phyloP scores from a whole-genome alignment of 2,113 vertebrate species.

The Plecturocebus donacophilus region DNA sequence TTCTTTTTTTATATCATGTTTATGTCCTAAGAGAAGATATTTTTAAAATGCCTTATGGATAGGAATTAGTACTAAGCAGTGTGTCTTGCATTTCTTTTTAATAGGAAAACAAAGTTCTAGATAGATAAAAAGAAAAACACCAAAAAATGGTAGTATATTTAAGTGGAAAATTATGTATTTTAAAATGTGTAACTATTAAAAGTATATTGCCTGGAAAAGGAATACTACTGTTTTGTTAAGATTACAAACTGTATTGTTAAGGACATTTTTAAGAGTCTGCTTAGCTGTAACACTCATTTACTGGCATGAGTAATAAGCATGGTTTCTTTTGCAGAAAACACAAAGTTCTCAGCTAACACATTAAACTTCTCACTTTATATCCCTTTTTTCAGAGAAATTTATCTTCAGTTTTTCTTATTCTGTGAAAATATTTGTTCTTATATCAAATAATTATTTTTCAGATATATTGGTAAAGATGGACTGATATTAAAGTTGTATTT shows the following conservation, averaged over 20 bases:
- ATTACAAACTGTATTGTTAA: neutral
- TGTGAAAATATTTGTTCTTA: conserved; percentile 64
- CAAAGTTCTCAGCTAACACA: conserved; percentile 34
- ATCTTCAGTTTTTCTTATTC: conserved; percentile 58
- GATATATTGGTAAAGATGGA: conserved; percentile 67
- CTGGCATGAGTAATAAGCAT: conserved; percentile 61
- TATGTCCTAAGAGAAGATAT: conserved; percentile 50
- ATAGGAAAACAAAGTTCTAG: conserved; percentile 61
- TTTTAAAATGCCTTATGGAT: conserved; percentile 54
- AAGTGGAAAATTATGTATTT: conserved; percentile 64
- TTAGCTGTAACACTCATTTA: neutral
- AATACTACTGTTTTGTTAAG: neutral
- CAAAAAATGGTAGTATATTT: conserved; percentile 67
- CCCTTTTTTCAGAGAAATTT: conserved; percentile 33
- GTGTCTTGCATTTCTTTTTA: conserved; percentile 49
- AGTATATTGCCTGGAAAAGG: conserved; percentile 41
- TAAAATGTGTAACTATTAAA: conserved; percentile 21
- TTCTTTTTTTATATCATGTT: conserved; percentile 61
- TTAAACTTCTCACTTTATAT: conserved; percentile 37
- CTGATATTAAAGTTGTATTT: conserved; percentile 60
- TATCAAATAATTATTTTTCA: conserved; percentile 61
- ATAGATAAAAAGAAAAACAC: conserved; percentile 15
- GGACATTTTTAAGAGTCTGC: neutral
- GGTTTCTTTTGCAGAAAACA: conserved; percentile 61
- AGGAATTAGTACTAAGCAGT: conserved; percentile 35